These are phyloP conservation scores for Seladonia tumulorum DNA, from an alignment of 2,888 invertebrate species.

Conservation along the genomic window DNA sequence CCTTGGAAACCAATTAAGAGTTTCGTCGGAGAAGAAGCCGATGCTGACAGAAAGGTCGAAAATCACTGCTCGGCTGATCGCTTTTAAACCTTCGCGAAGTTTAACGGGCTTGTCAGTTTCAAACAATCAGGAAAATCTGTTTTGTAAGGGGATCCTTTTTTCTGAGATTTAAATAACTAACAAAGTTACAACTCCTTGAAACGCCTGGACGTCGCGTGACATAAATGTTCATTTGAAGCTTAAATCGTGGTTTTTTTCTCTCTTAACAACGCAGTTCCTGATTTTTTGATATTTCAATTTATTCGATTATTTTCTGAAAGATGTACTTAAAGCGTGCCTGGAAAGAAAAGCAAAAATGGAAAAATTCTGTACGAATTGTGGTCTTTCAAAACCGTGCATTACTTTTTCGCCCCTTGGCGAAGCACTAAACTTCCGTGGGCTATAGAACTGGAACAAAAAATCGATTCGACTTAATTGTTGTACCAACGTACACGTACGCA, in stretches of 20 bases:
- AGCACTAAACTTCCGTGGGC: too few relatives aligned
- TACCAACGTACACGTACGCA: background rate
- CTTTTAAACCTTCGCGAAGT: background rate
- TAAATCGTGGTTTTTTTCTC: background rate
- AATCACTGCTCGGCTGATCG: slow-evolving; percentile 42
- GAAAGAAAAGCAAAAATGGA: too few relatives aligned
- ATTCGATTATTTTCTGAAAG: background rate
- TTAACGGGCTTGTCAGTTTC: background rate
- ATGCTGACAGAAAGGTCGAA: slow-evolving; percentile 25
- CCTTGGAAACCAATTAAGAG: slow-evolving; percentile 66
- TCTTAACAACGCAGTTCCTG: background rate
- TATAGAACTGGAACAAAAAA: too few relatives aligned
- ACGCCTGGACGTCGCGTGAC: background rate
- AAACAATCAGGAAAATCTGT: background rate
- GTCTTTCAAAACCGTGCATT: too few relatives aligned
- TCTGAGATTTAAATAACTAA: background rate
- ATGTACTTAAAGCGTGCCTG: too few relatives aligned
- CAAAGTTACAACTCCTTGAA: background rate
- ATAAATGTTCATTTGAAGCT: background rate
- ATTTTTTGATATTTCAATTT: background rate
- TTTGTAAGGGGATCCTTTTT: background rate
- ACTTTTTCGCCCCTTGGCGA: too few relatives aligned
- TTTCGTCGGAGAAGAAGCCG: slow-evolving; percentile 38
- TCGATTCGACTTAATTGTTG: too few relatives aligned
- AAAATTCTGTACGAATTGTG: too few relatives aligned